phyloP scores from a whole-genome alignment of 2,113 vertebrate species.

The Lagenorhynchus albirostris region DNA sequence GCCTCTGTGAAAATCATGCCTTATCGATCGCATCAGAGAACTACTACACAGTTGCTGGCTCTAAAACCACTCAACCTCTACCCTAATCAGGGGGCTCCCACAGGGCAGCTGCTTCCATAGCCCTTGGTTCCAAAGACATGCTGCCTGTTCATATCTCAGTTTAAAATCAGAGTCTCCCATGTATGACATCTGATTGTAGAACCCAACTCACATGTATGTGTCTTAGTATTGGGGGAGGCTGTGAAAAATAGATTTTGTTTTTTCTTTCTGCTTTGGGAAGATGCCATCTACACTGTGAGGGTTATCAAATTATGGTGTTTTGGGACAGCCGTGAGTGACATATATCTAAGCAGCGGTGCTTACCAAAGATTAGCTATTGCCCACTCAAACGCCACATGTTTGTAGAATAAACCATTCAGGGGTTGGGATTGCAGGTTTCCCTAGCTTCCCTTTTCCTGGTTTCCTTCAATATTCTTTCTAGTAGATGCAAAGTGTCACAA shows the following conservation, averaged over 20 bases:
- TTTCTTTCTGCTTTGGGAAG: not conserved
- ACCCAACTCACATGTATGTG: not conserved
- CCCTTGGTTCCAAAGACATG: not conserved
- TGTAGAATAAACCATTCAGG: not conserved
- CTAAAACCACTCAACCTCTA: not conserved
- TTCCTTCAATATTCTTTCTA: not conserved
- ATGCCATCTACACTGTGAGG: not conserved
- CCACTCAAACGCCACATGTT: not conserved
- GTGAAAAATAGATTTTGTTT: not conserved
- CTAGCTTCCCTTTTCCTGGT: not conserved
- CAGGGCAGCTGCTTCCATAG: not conserved
- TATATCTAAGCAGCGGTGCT: not conserved
- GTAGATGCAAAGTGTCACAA: not conserved
- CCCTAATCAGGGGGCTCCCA: not conserved
- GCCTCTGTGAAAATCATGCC: too few species aligned
- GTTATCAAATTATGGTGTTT: not conserved
- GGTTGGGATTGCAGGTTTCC: not conserved
- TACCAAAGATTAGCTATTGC: not conserved
- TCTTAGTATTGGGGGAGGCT: not conserved
- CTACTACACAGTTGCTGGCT: fast-evolving
- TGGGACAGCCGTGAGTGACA: not conserved
- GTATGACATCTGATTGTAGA: not conserved
- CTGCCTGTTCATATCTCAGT: not conserved
- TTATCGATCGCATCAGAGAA: not conserved
- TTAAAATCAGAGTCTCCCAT: not conserved